Base-by-base conservation (phyloP, 2,797 vertebrate genomes). In the Sebastiscus tertius region DNA sequence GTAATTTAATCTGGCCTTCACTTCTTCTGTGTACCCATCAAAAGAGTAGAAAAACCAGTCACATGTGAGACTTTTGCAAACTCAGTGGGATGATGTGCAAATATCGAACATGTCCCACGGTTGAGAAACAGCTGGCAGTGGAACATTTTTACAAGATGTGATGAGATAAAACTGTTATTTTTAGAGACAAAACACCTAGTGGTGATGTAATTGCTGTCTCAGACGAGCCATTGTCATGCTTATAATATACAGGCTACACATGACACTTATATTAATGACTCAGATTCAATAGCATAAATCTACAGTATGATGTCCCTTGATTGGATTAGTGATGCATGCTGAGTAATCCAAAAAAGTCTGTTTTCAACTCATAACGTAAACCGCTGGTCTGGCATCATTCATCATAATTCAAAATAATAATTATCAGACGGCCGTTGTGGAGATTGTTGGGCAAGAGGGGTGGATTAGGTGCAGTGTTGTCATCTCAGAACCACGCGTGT, bases 51-150 rank as follows among this genome's bases (percentile, higher is more conserved):
- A 27, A 70, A 63, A 66, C 27, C 8, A 24, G 55, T 79, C 52
- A 39, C 24, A 29, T 36, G 1, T 73, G n/a, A 59, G 29, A 24
- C 29, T 20, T 74, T 18, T 42, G 2, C 12, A 26, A 58, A 60
- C 12, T 3, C 27, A 52, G 2, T 16, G 1, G 22, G 22, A 65
- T n/a, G 75, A 3, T 16, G 13, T 61, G 20, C 20, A 68, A 69
- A 78, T 65, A 73, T 27, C 18, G 13, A 12, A 34, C 34, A 31
- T 58, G n/a, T 58, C 10, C 16, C 2, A 46, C 1, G 1, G 22
- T 81, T 82, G 75, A 59, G 66, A 80, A 80, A 82, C 12, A 52
- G 11, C 4, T 9, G 24, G n/a, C 29, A 49, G 18, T 66, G 82
- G 63, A 81, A 68, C 56, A 75, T 73, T 65, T 83, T 52, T 20